Conservation (phyloP, 2,888 invertebrate species). For the Theretra japonica region DNA sequence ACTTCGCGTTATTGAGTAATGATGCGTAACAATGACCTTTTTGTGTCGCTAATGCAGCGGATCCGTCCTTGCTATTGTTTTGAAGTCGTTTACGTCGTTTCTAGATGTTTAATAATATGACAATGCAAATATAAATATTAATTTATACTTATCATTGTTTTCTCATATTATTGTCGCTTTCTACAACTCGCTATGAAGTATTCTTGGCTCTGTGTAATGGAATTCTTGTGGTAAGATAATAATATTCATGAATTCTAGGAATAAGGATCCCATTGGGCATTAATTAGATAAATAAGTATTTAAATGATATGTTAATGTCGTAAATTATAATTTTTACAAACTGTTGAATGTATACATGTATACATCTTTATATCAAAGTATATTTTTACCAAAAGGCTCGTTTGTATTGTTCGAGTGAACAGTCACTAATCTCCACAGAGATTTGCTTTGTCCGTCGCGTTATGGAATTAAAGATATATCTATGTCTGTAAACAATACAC, state of each 20-base stretch:
- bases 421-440: slow-evolving; percentile 10
- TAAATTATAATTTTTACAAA: no score
- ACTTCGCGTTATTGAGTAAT: slow-evolving; percentile 61
- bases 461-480: slow-evolving; percentile 7
- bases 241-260: no score
- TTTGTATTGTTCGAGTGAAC: neutral
- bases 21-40: slow-evolving; percentile 70
- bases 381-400: neutral
- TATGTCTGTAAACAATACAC: no score
- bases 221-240: no score
- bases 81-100: slow-evolving; percentile 43
- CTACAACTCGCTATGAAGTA: neutral
- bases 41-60: slow-evolving; percentile 50
- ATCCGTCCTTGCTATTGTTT: slow-evolving; percentile 61
- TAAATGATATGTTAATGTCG: no score
- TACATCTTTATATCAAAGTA: neutral
- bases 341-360: no score
- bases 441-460: slow-evolving; percentile 7
- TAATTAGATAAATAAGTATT: no score
- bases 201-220: no score
- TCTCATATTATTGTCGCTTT: no score
- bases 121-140: no score
- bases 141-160: no score
- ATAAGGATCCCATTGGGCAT: no score
- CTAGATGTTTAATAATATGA: slow-evolving; percentile 28